Base-by-base conservation (phyloP, 2,797 vertebrate genomes). In the Poeciliopsis infans region DNA sequence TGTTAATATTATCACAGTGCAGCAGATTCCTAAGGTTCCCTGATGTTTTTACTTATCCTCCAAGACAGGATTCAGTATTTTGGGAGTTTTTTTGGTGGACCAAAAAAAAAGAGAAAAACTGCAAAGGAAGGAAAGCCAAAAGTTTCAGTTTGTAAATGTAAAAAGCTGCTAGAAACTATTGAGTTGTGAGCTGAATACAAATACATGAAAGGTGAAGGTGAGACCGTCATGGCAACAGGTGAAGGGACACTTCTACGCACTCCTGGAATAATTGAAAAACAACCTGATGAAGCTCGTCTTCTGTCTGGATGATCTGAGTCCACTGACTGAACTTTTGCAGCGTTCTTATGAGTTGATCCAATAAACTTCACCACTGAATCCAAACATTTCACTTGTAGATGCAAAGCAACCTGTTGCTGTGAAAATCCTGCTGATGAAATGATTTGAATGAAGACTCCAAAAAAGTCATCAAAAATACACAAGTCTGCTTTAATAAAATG, bases 151-250 rank as follows among this genome's bases (percentile, higher is more conserved):
- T 55, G 8, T 55, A 55, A 55, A 25, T n/a, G 8, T 55, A 51
- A 23, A 10, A 51, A 51, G 49, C 20, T 51, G 20, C 49, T 51
- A 51, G 20, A 25, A 51, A 51, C 49, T 51, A 51, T 23, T 8
- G 49, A 51, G 7, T 23, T 23, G 12, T 59, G 5, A 28, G 57
- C 57, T 31, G 57, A 31, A 28, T 59, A 59, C n/a, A 59, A 59
- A 59, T 59, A 15, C 28, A 59, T 59, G 57, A 12, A 28, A 59
- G 43, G 70, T 86, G 83, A 90, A 90, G 89, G 89, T 90, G 88
- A 89, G 79, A 80, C 47, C 15, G 8, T 72, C 64, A 85, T 47
- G 59, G 61, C 45, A 69, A 75, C 69, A 0, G 0, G 55, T 25
- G 41, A 55, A 49, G 45, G 75, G 73, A 82, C 33, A 59, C 10